Percentiles rank a stretch among this genome's conserved stretches.
Evolutionary conservation across 2,888 invertebrate genomes (phyloP).

Genomic region (Lithophane ornitopus): DNA sequence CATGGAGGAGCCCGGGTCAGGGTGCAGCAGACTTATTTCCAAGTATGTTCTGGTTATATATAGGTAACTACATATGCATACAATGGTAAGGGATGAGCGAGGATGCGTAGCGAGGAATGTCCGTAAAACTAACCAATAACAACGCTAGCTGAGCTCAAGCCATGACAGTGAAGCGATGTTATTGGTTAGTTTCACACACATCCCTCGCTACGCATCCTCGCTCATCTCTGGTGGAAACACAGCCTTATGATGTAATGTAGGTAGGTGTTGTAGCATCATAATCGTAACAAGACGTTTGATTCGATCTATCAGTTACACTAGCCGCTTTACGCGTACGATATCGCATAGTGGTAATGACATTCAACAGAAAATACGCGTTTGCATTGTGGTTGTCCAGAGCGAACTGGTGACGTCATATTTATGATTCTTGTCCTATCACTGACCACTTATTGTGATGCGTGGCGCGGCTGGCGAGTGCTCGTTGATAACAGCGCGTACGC

Average conservation of each 20-base stretch:
- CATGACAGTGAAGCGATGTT: too few species aligned
- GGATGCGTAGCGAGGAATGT: too few species aligned
- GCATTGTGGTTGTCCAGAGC: conserved; percentile 37
- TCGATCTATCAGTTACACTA: conserved; percentile 22
- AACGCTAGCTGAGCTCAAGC: too few species aligned
- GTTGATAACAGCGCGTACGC: conserved; percentile 67
- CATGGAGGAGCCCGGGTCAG: background rate
- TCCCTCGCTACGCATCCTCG: too few species aligned
- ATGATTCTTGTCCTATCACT: conserved; percentile 71
- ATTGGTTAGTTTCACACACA: too few species aligned
- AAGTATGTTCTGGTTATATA: background rate
- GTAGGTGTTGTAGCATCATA: background rate
- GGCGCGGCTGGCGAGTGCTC: conserved; percentile 63
- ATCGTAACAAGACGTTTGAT: conserved; percentile 5
- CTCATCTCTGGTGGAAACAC: too few species aligned
- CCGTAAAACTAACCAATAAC: too few species aligned
- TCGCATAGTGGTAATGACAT: conserved; percentile 32
- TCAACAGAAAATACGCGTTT: conserved; percentile 41
- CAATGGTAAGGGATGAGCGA: conserved; percentile 9
- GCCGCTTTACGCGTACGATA: background rate
- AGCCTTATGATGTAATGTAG: background rate
- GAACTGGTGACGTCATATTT: conserved; percentile 75
- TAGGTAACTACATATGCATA: too few species aligned
- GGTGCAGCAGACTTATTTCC: background rate
- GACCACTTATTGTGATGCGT: conserved; percentile 53